Conservation (phyloP, 2,797 vertebrate genomes). For the Sebastes trivittatus region DNA sequence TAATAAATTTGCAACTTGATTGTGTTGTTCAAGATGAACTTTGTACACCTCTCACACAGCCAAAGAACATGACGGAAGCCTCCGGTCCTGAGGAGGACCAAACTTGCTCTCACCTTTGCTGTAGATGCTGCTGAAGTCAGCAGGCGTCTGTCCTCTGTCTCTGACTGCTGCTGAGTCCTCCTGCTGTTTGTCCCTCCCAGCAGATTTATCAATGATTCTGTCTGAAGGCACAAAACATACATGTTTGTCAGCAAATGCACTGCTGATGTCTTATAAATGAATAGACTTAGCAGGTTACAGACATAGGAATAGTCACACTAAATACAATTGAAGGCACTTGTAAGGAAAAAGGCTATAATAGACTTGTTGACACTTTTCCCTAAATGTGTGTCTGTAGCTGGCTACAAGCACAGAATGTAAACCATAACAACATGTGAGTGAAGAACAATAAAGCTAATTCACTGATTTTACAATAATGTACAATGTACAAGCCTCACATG, state of each 20-base stretch:
- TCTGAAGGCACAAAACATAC: conserved; percentile 16
- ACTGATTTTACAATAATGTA: no score
- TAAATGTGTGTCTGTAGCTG: rapidly evolving
- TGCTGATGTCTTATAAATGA: no score
- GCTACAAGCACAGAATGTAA: no score
- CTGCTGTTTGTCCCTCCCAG: conserved; percentile 10
- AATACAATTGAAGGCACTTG: no score
- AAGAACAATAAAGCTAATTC: no score
- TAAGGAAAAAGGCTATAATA: no score
- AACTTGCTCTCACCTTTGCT: conserved; percentile 66
- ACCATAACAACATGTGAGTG: no score
- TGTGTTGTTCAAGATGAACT: background rate
- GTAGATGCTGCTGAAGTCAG: conserved; percentile 73
- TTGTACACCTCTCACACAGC: background rate
- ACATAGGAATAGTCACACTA: no score
- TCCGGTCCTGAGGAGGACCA: background rate
- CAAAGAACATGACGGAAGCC: background rate
- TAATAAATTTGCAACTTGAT: background rate
- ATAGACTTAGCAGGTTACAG: no score
- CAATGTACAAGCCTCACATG: no score
- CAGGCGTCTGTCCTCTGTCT: background rate
- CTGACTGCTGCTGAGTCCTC: background rate
- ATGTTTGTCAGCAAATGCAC: no score
- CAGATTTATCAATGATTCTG: background rate
- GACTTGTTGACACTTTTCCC: no score